Conservation (phyloP, 2,888 invertebrate genomes). For the Xanthorhoe designata region DNA sequence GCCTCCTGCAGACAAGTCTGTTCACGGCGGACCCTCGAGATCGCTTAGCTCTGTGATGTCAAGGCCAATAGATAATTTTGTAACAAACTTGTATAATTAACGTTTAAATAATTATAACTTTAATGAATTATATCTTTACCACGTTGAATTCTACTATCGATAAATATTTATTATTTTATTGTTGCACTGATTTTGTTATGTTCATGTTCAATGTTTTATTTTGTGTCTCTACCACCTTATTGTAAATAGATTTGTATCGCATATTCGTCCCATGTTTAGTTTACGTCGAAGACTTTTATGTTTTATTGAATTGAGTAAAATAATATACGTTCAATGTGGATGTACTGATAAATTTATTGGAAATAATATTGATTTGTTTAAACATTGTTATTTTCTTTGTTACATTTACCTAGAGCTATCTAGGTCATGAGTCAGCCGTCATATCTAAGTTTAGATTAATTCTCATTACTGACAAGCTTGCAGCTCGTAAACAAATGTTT, state of each 20-base stretch:
- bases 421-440: slow-evolving; percentile 32
- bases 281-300: slow-evolving; percentile 77
- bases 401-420: slow-evolving; percentile 24
- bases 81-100: slow-evolving; percentile 82
- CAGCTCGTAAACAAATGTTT: slow-evolving; percentile 45
- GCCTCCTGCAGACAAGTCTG: slow-evolving; percentile 38
- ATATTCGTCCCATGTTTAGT: slow-evolving; percentile 78
- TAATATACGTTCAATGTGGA: slow-evolving; percentile 81
- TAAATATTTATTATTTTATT: slow-evolving; percentile 84
- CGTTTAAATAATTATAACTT: slow-evolving; percentile 64
- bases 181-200: slow-evolving; percentile 84
- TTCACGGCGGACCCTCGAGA: slow-evolving; percentile 63
- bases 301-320: slow-evolving; percentile 73
- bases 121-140: slow-evolving; percentile 78
- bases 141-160: slow-evolving; percentile 81
- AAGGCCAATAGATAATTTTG: slow-evolving; percentile 84
- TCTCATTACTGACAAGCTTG: slow-evolving; percentile 38
- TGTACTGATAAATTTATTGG: slow-evolving; percentile 84
- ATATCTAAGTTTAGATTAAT: slow-evolving; percentile 47
- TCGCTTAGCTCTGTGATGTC: slow-evolving; percentile 83
- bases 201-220: slow-evolving; percentile 83
- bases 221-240: slow-evolving; percentile 80
- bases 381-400: slow-evolving; percentile 60
- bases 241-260: slow-evolving; percentile 79
- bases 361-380: slow-evolving; percentile 86